These are phyloP conservation scores for Pristionchus entomophagus DNA, from an alignment of 2,888 invertebrate genomes.

Conservation along the genomic window DNA sequence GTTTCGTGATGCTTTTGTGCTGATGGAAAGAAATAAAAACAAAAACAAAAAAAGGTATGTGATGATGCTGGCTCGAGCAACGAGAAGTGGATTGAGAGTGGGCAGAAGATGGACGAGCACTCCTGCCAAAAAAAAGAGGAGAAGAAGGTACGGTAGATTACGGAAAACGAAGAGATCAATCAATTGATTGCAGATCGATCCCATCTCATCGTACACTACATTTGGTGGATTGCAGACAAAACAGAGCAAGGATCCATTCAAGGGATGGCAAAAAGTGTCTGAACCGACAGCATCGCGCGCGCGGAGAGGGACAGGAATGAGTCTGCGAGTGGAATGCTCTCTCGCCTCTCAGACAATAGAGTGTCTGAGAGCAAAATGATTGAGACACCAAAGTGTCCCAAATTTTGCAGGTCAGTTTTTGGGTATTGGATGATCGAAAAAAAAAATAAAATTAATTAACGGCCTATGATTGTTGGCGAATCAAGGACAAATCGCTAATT, in stretches of 20 bases:
- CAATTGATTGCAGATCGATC: conserved; percentile 51
- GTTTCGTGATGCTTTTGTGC: not conserved
- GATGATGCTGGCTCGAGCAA: conserved; percentile 12
- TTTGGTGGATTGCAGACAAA: conserved; percentile 59
- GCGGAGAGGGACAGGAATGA: too few relatives aligned
- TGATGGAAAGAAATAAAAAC: conserved; percentile 5
- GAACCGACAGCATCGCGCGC: too few relatives aligned
- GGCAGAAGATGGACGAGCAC: not conserved
- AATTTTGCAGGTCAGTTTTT: too few relatives aligned
- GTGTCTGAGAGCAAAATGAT: too few relatives aligned
- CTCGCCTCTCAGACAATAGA: too few relatives aligned
- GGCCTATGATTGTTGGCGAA: too few relatives aligned
- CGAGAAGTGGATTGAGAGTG: conserved; percentile 26
- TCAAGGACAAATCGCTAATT: too few relatives aligned
- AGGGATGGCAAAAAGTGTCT: too few relatives aligned
- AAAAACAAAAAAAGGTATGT: conserved; percentile 28
- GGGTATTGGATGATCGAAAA: too few relatives aligned
- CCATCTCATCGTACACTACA: conserved; percentile 60
- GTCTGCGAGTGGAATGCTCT: too few relatives aligned
- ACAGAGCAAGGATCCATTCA: conserved; percentile 59
- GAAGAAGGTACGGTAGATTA: not conserved
- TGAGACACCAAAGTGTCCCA: too few relatives aligned
- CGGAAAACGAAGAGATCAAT: not conserved
- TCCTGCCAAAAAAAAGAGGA: conserved; percentile 5
- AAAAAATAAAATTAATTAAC: too few relatives aligned